phyloP scores from a whole-genome alignment of 2,797 vertebrate genomes.

The Tokudaia tokunoshimensis region DNA sequence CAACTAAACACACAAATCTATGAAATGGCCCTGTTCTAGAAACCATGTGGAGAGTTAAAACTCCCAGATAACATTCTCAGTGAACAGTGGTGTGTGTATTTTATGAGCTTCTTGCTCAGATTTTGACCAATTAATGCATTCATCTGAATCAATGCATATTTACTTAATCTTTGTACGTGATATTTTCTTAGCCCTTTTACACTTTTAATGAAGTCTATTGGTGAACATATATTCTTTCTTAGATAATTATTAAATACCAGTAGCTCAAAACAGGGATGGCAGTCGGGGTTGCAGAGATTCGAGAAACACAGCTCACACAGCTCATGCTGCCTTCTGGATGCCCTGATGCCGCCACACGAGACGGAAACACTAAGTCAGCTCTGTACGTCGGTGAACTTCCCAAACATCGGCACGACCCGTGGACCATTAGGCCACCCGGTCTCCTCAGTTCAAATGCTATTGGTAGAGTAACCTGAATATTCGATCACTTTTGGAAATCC shows the following conservation, averaged over 20 bases:
- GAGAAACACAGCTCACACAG: not conserved
- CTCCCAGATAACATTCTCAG: not conserved
- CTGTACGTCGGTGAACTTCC: not conserved
- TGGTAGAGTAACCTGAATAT: not conserved
- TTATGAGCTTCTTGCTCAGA: not conserved
- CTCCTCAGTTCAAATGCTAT: conserved; percentile 28
- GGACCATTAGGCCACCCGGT: not conserved
- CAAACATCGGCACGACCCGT: not conserved
- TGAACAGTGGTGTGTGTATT: not conserved
- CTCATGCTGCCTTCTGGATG: not conserved
- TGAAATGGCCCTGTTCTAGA: not conserved
- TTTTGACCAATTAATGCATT: conserved; percentile 26
- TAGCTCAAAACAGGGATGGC: conserved; percentile 20
- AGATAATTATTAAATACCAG: conserved; percentile 53
- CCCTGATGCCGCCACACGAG: not conserved
- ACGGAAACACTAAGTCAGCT: conserved; percentile 5
- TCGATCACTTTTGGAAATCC: conserved; percentile 28
- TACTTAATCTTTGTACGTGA: not conserved
- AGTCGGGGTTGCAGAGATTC: not conserved
- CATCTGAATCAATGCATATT: not conserved
- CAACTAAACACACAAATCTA: not conserved
- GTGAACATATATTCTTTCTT: conserved; percentile 43
- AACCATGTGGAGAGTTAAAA: not conserved
- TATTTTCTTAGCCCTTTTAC: conserved; percentile 43
- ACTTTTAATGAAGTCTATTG: conserved; percentile 13